Evolutionary conservation across 2,888 invertebrate genomes (phyloP).

Genomic region (Zele albiditarsus): DNA sequence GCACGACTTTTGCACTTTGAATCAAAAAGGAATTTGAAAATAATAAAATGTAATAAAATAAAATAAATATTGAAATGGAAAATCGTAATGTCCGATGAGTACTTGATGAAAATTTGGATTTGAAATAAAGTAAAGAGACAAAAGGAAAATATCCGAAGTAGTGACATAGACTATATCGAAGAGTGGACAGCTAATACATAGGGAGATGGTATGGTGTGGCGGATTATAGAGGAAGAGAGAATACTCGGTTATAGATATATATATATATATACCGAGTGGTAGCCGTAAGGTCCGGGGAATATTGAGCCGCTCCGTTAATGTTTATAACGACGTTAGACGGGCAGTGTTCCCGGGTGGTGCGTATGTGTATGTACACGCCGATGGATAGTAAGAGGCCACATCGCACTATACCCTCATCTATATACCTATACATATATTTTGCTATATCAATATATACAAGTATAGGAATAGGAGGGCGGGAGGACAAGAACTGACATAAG

Average conservation of each 20-base stretch:
- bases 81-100: not conserved
- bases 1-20: too few relatives aligned
- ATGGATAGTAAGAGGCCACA: conserved; percentile 35
- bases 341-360: conserved; percentile 54
- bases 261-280: not conserved
- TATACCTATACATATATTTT: conserved; percentile 22
- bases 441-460: conserved; percentile 23
- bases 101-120: too few relatives aligned
- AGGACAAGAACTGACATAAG: conserved; percentile 61
- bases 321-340: conserved; percentile 72
- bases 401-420: not conserved
- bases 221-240: not conserved
- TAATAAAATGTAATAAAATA: not conserved
- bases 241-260: not conserved
- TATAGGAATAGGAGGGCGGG: not conserved
- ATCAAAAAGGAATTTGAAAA: too few relatives aligned
- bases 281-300: conserved; percentile 66
- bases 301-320: conserved; percentile 72
- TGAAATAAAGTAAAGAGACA: not conserved
- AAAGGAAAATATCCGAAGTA: not conserved
- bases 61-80: not conserved
- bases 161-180: not conserved
- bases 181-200: not conserved
- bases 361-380: conserved; percentile 46
- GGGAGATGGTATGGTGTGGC: not conserved